Percentiles rank a stretch among this genome's conserved stretches.
Evolutionary conservation across 2,113 vertebrate genomes (phyloP).

Genomic region (Tursiops truncatus): DNA sequence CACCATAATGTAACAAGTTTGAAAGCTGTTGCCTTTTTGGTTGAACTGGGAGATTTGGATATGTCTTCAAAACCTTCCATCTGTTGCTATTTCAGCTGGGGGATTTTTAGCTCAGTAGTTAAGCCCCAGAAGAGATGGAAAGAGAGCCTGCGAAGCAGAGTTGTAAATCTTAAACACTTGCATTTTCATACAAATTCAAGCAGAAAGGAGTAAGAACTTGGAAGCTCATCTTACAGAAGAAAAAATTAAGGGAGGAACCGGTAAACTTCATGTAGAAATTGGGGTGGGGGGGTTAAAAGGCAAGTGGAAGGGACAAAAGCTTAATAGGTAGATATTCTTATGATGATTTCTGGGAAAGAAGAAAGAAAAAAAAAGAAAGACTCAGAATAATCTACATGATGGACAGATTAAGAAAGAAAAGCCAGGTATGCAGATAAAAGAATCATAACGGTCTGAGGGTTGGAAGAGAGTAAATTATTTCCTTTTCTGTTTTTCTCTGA

Average conservation of each 20-base stretch:
- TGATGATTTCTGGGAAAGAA: background rate
- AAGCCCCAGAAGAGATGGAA: background rate
- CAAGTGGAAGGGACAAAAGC: background rate
- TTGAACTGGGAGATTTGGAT: conserved; percentile 11
- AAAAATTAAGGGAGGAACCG: background rate
- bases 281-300: background rate
- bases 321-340: background rate
- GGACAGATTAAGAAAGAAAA: conserved; percentile 5
- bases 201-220: conserved; percentile 28
- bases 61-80: conserved; percentile 3
- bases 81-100: conserved; percentile 40
- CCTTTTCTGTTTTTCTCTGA: conserved; percentile 17
- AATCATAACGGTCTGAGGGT: background rate
- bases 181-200: conserved; percentile 13
- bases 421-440: background rate
- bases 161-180: conserved; percentile 40
- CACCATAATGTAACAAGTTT: background rate
- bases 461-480: conserved; percentile 13
- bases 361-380: background rate
- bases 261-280: background rate
- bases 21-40: background rate
- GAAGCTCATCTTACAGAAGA: background rate
- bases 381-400: background rate
- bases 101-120: conserved; percentile 21
- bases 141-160: background rate